Base-by-base conservation (phyloP, 2,113 vertebrate genomes). In the Mirounga angustirostris region DNA sequence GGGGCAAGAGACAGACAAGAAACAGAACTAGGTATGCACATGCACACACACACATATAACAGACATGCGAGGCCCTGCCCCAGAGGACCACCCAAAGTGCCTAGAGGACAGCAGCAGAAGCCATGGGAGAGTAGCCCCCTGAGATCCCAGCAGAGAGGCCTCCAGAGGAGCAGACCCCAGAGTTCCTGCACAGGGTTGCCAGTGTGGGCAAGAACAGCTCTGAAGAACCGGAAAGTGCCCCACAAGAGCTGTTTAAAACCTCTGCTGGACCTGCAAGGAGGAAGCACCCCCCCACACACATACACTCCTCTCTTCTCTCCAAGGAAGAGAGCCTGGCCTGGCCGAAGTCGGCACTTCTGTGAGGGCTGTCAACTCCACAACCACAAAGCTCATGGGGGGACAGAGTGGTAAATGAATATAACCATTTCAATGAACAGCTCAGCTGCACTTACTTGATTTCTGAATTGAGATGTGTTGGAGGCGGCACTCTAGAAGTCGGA, bases 91-190 rank as follows among this genome's bases (percentile, higher is more conserved):
- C 13, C 36, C 59, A 26, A 9, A 10, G 12, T 14, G 24, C 33
- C 63, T 21, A 67, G 15, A 10, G 30, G 63, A 14, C 36, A 33
- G 16, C n/a, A 24, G 33, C 30, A 86, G 24, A 84, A 30, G 24
- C 58, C 8, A 7, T 4, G 8, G 28, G 58, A 36, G 46, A 26
- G 36, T 10, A 22, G 61, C 22, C 26, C 30, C 19, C 58, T 65
- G 4, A n/a, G 40, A 54, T 80, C 56, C 28, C 14, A 56, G 46
- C 59, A 26, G 52, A 79, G 78, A 19, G 11, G 18, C 43, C 26
- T 2, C 65, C 9, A 30, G 46, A 11, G 7, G 52, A 26, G 4
- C 0, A 0, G 19, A 58, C 0, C 5, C 54, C 7, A 0, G 0
- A 56, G 56, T 16, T 10, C 40, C 50, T 22, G 40, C 21, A 7